These are phyloP conservation scores for Plusia festucae DNA, from an alignment of 2,888 invertebrate species.

Conservation along the genomic window DNA sequence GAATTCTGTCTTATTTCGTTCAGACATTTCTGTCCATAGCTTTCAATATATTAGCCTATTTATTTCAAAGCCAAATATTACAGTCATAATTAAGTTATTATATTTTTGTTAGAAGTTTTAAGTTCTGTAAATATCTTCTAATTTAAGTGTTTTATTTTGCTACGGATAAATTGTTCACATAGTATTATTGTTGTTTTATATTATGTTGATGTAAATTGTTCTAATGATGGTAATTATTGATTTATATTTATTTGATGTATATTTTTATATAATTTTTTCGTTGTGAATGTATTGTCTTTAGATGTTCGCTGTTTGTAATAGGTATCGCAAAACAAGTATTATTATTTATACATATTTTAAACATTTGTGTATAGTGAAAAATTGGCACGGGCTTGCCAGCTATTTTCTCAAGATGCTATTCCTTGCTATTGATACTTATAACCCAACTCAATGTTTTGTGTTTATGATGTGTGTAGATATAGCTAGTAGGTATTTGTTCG, in stretches of 20 bases:
- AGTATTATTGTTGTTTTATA: constrained; percentile 88
- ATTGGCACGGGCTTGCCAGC: constrained; percentile 78
- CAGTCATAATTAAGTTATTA: constrained; percentile 86
- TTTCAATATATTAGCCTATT: constrained; percentile 88
- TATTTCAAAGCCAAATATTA: constrained; percentile 89
- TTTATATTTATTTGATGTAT: constrained; percentile 86
- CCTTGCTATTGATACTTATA: constrained; percentile 53
- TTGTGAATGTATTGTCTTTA: constrained; percentile 79
- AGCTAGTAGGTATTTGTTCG: constrained; percentile 64
- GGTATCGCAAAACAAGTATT: constrained; percentile 45
- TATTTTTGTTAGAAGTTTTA: constrained; percentile 83
- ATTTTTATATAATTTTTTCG: constrained; percentile 78
- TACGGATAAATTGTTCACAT: constrained; percentile 79
- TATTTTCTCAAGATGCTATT: constrained; percentile 56
- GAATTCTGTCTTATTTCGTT: constrained; percentile 28
- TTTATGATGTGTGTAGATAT: constrained; percentile 67
- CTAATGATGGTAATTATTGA: constrained; percentile 73
- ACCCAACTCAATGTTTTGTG: constrained; percentile 54
- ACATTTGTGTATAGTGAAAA: constrained; percentile 38
- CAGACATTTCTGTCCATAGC: constrained; percentile 74
- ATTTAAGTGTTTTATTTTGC: constrained; percentile 84
- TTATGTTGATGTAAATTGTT: constrained; percentile 83
- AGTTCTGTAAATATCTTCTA: constrained; percentile 85
- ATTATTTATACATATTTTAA: constrained; percentile 6
- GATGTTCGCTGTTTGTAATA: constrained; percentile 71